Evolutionary conservation across 1,140 invertebrate species (phyloP).

Genomic region (Drosophila seguyi): DNA sequence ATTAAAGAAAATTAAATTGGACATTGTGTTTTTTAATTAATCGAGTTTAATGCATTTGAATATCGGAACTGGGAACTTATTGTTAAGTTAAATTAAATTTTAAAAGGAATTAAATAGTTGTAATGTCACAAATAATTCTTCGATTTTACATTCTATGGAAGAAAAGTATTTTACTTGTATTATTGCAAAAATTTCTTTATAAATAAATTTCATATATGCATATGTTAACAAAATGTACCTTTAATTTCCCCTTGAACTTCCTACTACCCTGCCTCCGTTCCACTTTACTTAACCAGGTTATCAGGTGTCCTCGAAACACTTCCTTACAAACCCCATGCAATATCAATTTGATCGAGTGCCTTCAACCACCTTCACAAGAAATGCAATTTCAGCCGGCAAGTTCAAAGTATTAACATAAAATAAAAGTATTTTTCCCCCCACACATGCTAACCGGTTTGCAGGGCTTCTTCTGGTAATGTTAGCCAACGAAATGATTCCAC

Average conservation of each 20-base stretch:
- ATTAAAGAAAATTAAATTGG: background rate
- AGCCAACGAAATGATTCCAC: constrained; percentile 8
- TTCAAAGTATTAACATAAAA: constrained; percentile 31
- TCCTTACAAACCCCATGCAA: background rate
- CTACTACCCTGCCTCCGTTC: background rate
- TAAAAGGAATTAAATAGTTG: too few species aligned
- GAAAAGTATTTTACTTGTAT: too few species aligned
- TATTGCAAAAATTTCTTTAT: background rate
- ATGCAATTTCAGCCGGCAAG: constrained; percentile 41
- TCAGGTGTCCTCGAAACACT: constrained; percentile 16
- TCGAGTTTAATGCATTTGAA: background rate
- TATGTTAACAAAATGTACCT: too few species aligned
- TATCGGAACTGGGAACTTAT: too few species aligned
- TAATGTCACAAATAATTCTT: too few species aligned
- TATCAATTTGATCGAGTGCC: constrained; percentile 16
- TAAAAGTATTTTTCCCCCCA: constrained; percentile 14
- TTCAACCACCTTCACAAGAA: constrained; percentile 29
- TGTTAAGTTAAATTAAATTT: too few species aligned
- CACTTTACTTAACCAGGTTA: constrained; percentile 1
- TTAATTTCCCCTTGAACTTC: background rate
- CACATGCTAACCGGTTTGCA: constrained; percentile 4
- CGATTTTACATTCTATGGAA: too few species aligned
- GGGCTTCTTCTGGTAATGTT: constrained; percentile 33
- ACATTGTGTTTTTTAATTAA: background rate
- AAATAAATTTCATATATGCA: background rate